Conservation (phyloP, 2,113 vertebrate species). For the Anolis carolinensis region DNA sequence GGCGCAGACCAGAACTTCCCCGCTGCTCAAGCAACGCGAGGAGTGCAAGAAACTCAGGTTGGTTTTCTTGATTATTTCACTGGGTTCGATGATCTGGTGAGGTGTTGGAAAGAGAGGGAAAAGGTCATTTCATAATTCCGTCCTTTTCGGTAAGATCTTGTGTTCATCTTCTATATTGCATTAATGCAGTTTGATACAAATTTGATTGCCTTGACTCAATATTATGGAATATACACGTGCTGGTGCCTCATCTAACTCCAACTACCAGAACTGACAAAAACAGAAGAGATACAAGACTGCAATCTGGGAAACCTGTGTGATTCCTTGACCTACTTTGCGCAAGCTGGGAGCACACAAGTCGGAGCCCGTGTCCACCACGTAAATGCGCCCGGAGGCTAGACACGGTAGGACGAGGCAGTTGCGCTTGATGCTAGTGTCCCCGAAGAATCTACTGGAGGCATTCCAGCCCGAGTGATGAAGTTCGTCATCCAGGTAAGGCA, state of each 20-base stretch:
- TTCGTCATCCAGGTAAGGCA: constrained; percentile 88
- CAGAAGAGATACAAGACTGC: too few relatives aligned
- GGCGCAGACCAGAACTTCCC: constrained; percentile 91
- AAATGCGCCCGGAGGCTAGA: constrained; percentile 87
- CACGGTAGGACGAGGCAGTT: constrained; percentile 86
- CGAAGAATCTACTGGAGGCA: constrained; percentile 91
- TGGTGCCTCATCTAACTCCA: too few relatives aligned
- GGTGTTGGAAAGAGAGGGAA: neutral
- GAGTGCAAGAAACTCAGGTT: constrained; percentile 84
- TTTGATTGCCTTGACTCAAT: too few relatives aligned
- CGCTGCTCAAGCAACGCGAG: constrained; percentile 87
- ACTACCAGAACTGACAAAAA: too few relatives aligned
- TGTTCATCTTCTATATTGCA: too few relatives aligned
- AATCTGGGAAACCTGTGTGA: too few relatives aligned
- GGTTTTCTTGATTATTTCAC: constrained; percentile 82
- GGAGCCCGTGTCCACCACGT: constrained; percentile 85
- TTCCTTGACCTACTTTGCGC: constrained; percentile 76
- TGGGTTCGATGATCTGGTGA: constrained; percentile 83
- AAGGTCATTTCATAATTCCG: neutral
- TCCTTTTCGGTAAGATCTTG: neutral
- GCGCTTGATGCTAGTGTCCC: constrained; percentile 78
- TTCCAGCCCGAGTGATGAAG: constrained; percentile 95
- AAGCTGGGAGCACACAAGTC: constrained; percentile 77
- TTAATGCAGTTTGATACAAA: too few relatives aligned
- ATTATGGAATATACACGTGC: too few relatives aligned